Conservation (phyloP, 2,797 vertebrate species). For the Semotilus atromaculatus region DNA sequence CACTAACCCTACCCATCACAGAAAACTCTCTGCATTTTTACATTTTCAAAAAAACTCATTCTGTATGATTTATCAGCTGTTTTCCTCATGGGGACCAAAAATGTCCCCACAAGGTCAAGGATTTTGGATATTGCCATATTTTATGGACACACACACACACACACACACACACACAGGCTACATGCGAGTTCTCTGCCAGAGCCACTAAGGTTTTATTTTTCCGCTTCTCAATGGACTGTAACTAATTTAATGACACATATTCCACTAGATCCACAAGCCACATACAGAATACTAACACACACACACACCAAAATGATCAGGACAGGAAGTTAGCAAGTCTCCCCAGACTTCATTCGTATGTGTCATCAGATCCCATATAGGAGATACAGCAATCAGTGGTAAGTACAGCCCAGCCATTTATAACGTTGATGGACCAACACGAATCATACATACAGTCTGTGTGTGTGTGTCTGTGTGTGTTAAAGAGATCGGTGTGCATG, state of each 20-base stretch:
- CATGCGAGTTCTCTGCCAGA: background rate
- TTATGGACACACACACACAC: too few species aligned
- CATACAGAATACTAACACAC: background rate
- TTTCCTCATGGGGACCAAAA: too few species aligned
- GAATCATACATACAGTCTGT: background rate
- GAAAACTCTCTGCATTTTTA: too few species aligned
- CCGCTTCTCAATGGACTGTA: slow-evolving; percentile 18
- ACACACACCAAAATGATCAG: background rate
- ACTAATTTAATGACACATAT: slow-evolving; percentile 32
- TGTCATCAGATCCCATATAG: slow-evolving; percentile 10
- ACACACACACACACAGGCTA: background rate
- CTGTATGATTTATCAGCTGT: too few species aligned
- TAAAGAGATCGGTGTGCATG: slow-evolving; percentile 7
- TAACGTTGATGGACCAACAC: slow-evolving; percentile 2
- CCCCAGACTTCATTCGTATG: background rate
- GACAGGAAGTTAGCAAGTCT: background rate
- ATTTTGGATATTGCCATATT: too few species aligned
- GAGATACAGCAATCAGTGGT: slow-evolving; percentile 3
- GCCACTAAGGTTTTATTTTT: slow-evolving; percentile 16
- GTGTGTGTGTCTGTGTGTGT: background rate
- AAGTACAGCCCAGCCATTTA: slow-evolving; percentile 13
- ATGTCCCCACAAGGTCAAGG: too few species aligned
- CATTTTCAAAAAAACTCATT: too few species aligned
- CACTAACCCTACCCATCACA: too few species aligned
- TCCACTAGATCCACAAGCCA: slow-evolving; percentile 12